A percentile compares a stretch with the other conserved stretches of the same genome.
Evolutionary conservation across 2,797 vertebrate genomes (phyloP).

Genomic region (Euthynnus affinis): DNA sequence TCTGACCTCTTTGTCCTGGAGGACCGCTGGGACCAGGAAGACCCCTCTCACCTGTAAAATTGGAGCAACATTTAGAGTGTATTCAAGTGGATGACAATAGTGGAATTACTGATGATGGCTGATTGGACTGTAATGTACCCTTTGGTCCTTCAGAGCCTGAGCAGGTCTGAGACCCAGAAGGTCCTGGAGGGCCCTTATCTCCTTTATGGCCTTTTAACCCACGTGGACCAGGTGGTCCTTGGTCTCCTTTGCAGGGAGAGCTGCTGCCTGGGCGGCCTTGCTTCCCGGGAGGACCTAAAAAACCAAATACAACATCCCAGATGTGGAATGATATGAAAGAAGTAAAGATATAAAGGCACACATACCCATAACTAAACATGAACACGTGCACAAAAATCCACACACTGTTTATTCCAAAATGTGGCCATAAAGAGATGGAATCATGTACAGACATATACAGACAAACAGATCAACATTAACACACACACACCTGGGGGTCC

Average conservation of each 20-base stretch:
- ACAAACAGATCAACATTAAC: not conserved
- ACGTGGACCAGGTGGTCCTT: constrained; percentile 56
- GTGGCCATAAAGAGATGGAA: not conserved
- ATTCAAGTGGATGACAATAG: not conserved
- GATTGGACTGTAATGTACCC: constrained; percentile 47
- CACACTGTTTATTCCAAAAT: not conserved
- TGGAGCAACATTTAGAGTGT: constrained; percentile 21
- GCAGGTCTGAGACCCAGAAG: constrained; percentile 21
- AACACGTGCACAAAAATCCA: not conserved
- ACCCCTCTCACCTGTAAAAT: constrained; percentile 65
- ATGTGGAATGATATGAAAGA: constrained; percentile 8
- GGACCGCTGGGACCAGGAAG: constrained; percentile 46
- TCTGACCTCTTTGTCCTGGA: constrained; percentile 61
- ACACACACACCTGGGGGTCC: constrained; percentile 63
- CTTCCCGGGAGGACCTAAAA: constrained; percentile 63
- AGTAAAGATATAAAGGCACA: not conserved
- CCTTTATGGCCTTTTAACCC: constrained; percentile 67
- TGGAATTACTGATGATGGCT: not conserved
- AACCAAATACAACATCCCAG: not conserved
- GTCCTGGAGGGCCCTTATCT: constrained; percentile 56
- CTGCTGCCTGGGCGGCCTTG: constrained; percentile 59
- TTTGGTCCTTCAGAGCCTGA: constrained; percentile 42
- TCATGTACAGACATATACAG: not conserved
- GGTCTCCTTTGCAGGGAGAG: constrained; percentile 53
- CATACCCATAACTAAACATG: not conserved